Evolutionary conservation across 2,113 vertebrate genomes (phyloP).

Genomic region (Hydrochoerus hydrochaeris): DNA sequence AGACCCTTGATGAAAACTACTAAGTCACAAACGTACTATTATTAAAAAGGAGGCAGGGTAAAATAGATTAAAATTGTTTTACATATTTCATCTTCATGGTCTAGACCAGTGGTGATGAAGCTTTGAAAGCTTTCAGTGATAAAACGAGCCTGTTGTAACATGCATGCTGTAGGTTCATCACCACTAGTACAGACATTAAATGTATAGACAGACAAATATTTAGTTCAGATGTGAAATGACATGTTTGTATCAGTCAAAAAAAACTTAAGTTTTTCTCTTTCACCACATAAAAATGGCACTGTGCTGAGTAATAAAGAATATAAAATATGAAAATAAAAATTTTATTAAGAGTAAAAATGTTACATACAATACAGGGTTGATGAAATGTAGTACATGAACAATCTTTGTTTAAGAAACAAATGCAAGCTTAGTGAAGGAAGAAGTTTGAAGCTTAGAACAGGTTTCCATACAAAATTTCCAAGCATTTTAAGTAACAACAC

Average conservation of each 20-base stretch:
- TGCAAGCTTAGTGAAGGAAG: conserved; percentile 41
- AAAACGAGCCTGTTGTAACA: neutral
- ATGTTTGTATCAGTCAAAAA: neutral
- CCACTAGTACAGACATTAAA: neutral
- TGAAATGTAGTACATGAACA: conserved; percentile 56
- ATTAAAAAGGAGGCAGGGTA: conserved; percentile 40
- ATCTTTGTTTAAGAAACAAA: conserved; percentile 53
- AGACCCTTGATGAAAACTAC: neutral
- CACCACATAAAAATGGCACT: conserved; percentile 21
- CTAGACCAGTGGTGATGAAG: neutral
- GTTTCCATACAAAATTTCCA: conserved; percentile 58
- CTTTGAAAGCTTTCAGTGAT: neutral
- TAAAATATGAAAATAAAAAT: conserved; percentile 67
- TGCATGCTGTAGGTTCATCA: neutral
- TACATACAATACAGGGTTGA: neutral
- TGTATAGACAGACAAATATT: neutral
- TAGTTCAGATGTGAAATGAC: neutral
- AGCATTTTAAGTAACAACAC: conserved; percentile 27
- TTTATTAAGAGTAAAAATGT: conserved; percentile 52
- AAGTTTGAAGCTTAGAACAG: conserved; percentile 41
- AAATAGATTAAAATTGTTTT: conserved; percentile 1
- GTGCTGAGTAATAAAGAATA: conserved; percentile 16
- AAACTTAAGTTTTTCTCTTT: conserved; percentile 59
- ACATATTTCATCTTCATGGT: neutral
- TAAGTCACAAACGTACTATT: conserved; percentile 17